Conservation (phyloP, 2,797 vertebrate genomes). For the Meriones psammophilus region DNA sequence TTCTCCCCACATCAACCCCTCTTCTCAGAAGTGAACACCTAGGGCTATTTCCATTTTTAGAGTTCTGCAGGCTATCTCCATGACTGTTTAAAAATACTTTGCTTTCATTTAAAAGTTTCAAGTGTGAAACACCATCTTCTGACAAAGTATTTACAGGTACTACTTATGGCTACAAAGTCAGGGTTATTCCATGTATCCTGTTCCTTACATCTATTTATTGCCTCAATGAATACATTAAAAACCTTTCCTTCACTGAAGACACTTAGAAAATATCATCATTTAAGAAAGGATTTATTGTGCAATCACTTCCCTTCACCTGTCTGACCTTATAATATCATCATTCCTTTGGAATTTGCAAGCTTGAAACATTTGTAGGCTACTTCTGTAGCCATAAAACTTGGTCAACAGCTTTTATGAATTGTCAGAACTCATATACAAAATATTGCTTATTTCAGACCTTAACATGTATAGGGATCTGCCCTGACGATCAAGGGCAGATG, state of each 20-base stretch:
- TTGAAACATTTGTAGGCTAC: not conserved
- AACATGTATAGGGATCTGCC: not conserved
- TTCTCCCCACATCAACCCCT: not conserved
- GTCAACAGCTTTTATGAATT: not conserved
- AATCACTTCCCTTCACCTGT: not conserved
- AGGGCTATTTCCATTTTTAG: slow-evolving; percentile 20
- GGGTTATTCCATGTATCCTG: not conserved
- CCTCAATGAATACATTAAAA: not conserved
- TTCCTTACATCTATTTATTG: not conserved
- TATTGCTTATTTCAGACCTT: not conserved
- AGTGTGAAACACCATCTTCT: not conserved
- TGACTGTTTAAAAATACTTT: not conserved
- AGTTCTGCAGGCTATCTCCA: not conserved
- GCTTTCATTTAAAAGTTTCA: not conserved
- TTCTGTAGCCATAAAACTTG: not conserved
- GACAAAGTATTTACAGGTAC: not conserved
- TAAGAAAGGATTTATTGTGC: not conserved
- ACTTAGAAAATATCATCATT: not conserved
- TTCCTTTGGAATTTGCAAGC: slow-evolving; percentile 17
- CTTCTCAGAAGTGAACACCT: not conserved
- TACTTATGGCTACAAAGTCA: not conserved
- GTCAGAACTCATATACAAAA: slow-evolving; percentile 7
- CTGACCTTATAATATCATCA: not conserved
- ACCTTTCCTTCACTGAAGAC: not conserved
- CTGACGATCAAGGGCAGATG: not conserved